Evolutionary conservation across 2,888 invertebrate species (phyloP).

Genomic region (Geophilus truncorum): DNA sequence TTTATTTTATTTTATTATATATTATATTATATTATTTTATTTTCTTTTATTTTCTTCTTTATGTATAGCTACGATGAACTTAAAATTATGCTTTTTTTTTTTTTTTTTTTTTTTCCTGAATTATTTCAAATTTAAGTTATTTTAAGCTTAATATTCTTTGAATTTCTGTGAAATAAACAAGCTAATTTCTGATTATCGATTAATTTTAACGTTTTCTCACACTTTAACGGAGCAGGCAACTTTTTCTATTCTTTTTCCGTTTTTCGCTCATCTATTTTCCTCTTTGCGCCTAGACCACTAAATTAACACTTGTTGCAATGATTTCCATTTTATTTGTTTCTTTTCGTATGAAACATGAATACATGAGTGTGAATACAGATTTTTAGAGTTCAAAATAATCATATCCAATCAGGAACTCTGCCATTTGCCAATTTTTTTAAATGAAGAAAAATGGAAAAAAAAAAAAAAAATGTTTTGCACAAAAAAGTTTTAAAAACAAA

Average conservation of each 20-base stretch:
- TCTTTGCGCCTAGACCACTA: too few relatives aligned
- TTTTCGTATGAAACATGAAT: too few relatives aligned
- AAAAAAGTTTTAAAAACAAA: too few relatives aligned
- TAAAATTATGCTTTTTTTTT: too few relatives aligned
- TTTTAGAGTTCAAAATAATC: too few relatives aligned
- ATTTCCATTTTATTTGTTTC: neutral
- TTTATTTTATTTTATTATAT: too few relatives aligned
- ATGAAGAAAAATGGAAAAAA: too few relatives aligned
- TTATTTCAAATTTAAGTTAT: neutral
- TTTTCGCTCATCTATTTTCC: neutral
- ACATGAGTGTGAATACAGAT: too few relatives aligned
- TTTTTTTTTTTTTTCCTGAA: neutral
- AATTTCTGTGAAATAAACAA: neutral
- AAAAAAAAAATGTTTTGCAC: too few relatives aligned
- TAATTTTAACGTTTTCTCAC: neutral
- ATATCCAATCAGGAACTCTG: too few relatives aligned
- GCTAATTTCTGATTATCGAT: neutral
- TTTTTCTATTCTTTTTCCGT: neutral
- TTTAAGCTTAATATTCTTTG: neutral
- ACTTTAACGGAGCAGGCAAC: constrained; percentile 19
- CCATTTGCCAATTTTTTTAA: too few relatives aligned
- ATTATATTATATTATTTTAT: neutral
- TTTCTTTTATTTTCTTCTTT: neutral
- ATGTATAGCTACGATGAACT: neutral
- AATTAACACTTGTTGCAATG: neutral